phyloP scores from a whole-genome alignment of 2,797 vertebrate species.

The Sebastolobus alascanus region DNA sequence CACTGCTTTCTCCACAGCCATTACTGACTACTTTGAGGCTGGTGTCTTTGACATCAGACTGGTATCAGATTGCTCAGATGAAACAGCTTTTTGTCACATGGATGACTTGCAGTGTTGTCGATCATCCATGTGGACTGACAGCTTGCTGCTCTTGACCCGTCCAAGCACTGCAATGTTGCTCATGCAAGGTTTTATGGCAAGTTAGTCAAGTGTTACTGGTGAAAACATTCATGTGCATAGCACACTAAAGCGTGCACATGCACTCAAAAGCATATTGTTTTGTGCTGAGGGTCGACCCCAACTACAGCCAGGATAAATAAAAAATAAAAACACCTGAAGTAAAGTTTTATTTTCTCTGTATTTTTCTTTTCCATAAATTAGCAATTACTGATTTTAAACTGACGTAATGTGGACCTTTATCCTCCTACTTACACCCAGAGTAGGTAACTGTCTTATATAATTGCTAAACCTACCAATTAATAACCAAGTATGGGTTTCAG shows the following conservation, averaged over 20 bases:
- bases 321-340: background rate
- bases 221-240: too few relatives aligned
- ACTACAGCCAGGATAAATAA: background rate
- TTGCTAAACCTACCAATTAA: conserved; percentile 4
- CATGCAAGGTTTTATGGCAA: background rate
- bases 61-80: background rate
- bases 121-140: background rate
- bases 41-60: background rate
- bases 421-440: background rate
- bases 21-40: background rate
- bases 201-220: background rate
- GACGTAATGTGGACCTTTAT: background rate
- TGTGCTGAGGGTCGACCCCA: background rate
- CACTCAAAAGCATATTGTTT: background rate
- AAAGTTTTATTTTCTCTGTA: background rate
- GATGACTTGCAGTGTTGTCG: background rate
- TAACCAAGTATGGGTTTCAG: conserved; percentile 9
- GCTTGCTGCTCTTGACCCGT: background rate
- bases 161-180: too few relatives aligned
- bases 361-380: background rate
- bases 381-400: background rate
- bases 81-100: background rate
- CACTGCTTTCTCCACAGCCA: too few relatives aligned
- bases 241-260: background rate
- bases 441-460: conserved; percentile 8